Conservation (phyloP, 2,797 vertebrate genomes). For the Dicrostonyx torquatus region DNA sequence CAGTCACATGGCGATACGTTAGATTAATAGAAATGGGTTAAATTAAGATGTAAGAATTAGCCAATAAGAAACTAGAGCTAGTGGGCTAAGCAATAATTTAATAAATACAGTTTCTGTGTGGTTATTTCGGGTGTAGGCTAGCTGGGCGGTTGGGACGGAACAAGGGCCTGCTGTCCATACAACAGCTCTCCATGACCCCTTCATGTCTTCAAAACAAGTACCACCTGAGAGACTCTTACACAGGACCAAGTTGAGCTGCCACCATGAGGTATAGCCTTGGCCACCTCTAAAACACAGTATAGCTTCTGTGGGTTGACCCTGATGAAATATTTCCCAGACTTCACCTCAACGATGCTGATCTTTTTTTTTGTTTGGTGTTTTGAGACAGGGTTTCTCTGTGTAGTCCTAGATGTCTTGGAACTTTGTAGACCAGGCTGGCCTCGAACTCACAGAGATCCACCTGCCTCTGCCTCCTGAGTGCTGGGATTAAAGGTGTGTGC, state of each 20-base stretch:
- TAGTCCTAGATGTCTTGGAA: background rate
- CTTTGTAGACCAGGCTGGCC: background rate
- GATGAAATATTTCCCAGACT: background rate
- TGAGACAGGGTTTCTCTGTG: background rate
- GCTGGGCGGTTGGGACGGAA: accelerated
- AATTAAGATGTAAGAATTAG: too few species aligned
- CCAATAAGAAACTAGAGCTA: too few species aligned
- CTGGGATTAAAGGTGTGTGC: too few species aligned
- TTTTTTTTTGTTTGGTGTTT: background rate
- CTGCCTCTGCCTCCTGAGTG: too few species aligned
- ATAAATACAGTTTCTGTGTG: too few species aligned
- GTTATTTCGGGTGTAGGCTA: too few species aligned
- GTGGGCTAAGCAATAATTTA: too few species aligned
- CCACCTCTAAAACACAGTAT: background rate
- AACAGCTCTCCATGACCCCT: background rate
- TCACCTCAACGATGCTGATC: background rate
- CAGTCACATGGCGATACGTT: too few species aligned
- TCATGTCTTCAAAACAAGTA: background rate
- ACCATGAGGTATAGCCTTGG: background rate
- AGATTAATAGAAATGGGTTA: too few species aligned
- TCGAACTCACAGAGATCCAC: background rate
- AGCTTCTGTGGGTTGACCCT: background rate
- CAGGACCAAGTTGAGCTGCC: background rate
- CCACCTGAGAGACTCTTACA: background rate
- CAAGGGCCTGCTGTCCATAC: too few species aligned